Evolutionary conservation across 2,113 vertebrate genomes (phyloP).

Genomic region (Tringa solitaria): DNA sequence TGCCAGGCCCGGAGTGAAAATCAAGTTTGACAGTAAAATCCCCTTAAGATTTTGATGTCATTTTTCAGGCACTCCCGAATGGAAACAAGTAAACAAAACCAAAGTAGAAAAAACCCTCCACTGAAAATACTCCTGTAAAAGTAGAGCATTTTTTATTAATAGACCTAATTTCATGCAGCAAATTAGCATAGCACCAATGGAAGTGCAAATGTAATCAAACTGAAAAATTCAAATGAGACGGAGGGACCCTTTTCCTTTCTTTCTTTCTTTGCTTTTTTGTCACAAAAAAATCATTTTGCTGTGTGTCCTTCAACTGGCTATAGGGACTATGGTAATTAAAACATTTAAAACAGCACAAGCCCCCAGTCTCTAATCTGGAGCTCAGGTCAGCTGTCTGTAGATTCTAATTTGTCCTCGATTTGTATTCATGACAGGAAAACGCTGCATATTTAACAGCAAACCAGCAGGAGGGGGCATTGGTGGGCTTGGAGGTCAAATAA

Average conservation of each 20-base stretch:
- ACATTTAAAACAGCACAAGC: slow-evolving; percentile 87
- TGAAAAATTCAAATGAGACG: slow-evolving; percentile 65
- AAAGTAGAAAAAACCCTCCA: not conserved
- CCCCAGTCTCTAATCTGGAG: slow-evolving; percentile 86
- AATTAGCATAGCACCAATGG: slow-evolving; percentile 75
- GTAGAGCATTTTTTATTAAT: slow-evolving; percentile 30
- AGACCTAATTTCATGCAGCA: slow-evolving; percentile 71
- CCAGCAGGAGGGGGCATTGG: slow-evolving; percentile 86
- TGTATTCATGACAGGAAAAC: slow-evolving; percentile 95
- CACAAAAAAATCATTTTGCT: slow-evolving; percentile 73
- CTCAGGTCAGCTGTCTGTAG: slow-evolving; percentile 95
- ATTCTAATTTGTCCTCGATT: slow-evolving; percentile 97
- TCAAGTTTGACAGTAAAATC: not conserved
- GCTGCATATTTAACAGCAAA: slow-evolving; percentile 96
- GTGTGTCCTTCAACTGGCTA: slow-evolving; percentile 87
- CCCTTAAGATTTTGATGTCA: not conserved
- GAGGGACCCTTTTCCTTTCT: slow-evolving; percentile 26
- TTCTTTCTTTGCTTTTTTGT: slow-evolving; percentile 66
- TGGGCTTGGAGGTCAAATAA: slow-evolving; percentile 92
- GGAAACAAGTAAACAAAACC: not conserved
- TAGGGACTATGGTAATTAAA: slow-evolving; percentile 91
- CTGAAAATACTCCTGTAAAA: slow-evolving; percentile 7
- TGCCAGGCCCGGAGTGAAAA: not conserved
- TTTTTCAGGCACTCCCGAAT: not conserved
- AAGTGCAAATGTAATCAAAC: slow-evolving; percentile 74